Percentiles rank a stretch among this genome's conserved stretches.
Conservation (phyloP, 2,113 vertebrate genomes). For the Otus sunia region DNA sequence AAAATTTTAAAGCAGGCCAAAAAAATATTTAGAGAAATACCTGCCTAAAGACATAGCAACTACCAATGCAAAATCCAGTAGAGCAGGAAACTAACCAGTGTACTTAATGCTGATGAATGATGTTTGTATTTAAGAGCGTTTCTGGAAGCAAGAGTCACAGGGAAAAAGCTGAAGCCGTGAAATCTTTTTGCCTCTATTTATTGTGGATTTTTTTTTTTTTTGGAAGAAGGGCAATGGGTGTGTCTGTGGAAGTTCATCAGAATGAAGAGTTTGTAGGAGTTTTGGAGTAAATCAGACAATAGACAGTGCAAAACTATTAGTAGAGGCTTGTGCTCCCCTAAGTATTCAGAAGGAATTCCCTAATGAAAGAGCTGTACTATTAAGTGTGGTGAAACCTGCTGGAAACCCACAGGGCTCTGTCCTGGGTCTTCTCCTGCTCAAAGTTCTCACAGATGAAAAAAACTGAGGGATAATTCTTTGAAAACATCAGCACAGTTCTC, state of each 20-base stretch:
- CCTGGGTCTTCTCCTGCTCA: not conserved
- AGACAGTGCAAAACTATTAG: not conserved
- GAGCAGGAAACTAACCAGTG: not conserved
- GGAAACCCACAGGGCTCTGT: not conserved
- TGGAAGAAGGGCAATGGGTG: not conserved
- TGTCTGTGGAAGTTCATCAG: not conserved
- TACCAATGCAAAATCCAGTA: not conserved
- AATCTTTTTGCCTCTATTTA: not conserved
- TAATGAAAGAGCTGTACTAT: not conserved
- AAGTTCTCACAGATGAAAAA: not conserved
- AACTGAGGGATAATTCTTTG: not conserved
- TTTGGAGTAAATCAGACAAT: not conserved
- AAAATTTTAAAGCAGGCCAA: not conserved
- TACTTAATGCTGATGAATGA: not conserved
- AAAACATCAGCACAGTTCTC: not conserved
- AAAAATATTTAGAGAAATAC: not conserved
- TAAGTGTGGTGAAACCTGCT: not conserved
- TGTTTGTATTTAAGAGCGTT: not conserved
- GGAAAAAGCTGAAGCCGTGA: accelerated
- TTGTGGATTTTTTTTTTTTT: not conserved
- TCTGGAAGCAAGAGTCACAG: not conserved
- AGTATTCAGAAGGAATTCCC: not conserved
- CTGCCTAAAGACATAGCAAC: not conserved
- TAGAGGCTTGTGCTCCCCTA: not conserved
- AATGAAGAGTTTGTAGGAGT: not conserved